Base-by-base conservation (phyloP, 2,888 invertebrate species). In the Pseudococcus longispinus region DNA sequence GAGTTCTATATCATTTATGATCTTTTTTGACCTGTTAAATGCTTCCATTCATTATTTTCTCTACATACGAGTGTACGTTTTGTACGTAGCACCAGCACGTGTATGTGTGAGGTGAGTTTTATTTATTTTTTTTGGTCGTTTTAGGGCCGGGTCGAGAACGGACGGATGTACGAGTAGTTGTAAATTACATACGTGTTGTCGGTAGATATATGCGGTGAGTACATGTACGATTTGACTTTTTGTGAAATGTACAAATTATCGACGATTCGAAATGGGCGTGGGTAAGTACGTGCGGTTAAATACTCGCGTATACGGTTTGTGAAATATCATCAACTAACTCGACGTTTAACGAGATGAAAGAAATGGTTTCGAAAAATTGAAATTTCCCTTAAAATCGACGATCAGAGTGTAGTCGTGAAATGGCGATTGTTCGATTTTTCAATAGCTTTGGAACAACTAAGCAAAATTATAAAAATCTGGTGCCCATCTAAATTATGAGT, bases 1-100 rank as follows among this genome's bases (percentile, higher is more conserved):
- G 29, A 70, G 70, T 70, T 70, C 70, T 70, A 29, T 29, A 70
- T 70, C 70, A 29, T 23, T 60, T 70, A 18, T 70, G 70, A 70
- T 70, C 70, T 70, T 70, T 32, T 70, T 18, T 70, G 70, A 29
- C 70, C 70, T 70, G 70, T 26, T 70, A 70, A 70, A 70, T 70
- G 70, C 70, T 13, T 70, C 18, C 70, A 70, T 70, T 70, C 70
- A 70, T 70, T 70, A 23, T 23, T 60, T 60, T 55, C 15, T 5
- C 55, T 55, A 23, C 1, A 51, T 5, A 2, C 6, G 44, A 15
- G 15, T n/a, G 55, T 55, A 55, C 6, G n/a, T 15, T n/a, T 3
- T n/a, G 20, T 15, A 60, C 5, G 29, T 6, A 20, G 29, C 70
- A 11, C 29, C 5, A 20, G 29, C 70, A 11, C 29, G 29, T 29